phyloP scores from a whole-genome alignment of 2,888 invertebrate species.

The Eupithecia dodoneata region DNA sequence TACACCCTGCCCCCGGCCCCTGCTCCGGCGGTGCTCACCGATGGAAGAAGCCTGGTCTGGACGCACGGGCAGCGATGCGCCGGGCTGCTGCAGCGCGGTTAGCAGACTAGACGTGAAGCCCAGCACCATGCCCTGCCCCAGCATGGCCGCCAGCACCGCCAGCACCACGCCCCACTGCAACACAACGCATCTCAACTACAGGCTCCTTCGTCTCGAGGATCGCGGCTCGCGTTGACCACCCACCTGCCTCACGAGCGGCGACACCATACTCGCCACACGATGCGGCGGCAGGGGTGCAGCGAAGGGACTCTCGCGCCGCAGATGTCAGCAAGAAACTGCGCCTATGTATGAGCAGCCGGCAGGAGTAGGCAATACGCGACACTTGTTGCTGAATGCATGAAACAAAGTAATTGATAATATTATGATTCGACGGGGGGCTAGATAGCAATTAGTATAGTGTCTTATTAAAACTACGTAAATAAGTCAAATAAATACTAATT shows the following conservation, averaged over 20 bases:
- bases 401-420: neutral
- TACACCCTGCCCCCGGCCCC: neutral
- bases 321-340: neutral
- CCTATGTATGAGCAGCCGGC: neutral
- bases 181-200: neutral
- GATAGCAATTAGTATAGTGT: too few relatives aligned
- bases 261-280: neutral
- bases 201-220: neutral
- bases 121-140: constrained; percentile 54
- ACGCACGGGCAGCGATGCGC: neutral
- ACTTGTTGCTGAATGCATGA: neutral
- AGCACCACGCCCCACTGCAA: constrained; percentile 65
- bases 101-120: constrained; percentile 63
- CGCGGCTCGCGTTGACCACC: neutral
- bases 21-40: constrained; percentile 55
- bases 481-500: too few relatives aligned
- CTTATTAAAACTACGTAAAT: too few relatives aligned
- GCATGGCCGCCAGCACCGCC: constrained; percentile 60
- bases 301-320: neutral
- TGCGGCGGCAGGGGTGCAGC: neutral
- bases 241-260: neutral
- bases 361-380: neutral
- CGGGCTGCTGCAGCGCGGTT: constrained; percentile 58
- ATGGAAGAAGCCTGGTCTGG: constrained; percentile 77
- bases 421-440: too few relatives aligned